Conservation (phyloP, 2,113 vertebrate species). For the human region GRCh38 chr3:173840501-173841000, state of each 20-base stretch:
- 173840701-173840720: not conserved
- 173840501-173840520: not conserved
- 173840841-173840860: not conserved
- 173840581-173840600: not conserved
- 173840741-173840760: not conserved
- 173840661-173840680: not conserved
- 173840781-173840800: not conserved
- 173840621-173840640: not conserved
- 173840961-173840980: not conserved
- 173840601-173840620: not conserved
- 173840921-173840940: not conserved
- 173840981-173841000: not conserved
- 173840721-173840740: not conserved
- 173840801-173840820: not conserved
- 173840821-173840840: not conserved
- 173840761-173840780: not conserved
- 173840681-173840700: not conserved
- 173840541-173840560: not conserved
- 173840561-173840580: not conserved
- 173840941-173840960: not conserved
- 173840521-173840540: too few species aligned
- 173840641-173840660: not conserved
- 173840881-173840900: not conserved
- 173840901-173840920: not conserved
- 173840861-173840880: not conserved